Percentiles rank a stretch among this genome's conserved stretches.
Conservation (phyloP, 1,140 invertebrate species). For the Homarus americanus region DNA sequence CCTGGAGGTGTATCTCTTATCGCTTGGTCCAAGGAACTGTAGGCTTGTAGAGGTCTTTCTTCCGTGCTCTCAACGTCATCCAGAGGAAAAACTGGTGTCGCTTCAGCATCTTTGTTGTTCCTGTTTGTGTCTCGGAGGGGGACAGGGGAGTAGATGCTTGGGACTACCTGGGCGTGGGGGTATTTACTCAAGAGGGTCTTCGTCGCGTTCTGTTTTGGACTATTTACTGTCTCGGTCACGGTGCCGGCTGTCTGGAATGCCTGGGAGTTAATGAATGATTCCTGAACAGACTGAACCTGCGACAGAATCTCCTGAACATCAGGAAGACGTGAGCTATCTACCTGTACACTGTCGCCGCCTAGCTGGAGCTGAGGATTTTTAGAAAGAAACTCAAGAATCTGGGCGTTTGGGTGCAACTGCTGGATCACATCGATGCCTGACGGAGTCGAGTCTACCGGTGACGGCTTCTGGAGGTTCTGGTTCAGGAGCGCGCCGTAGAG, state of each 20-base stretch:
- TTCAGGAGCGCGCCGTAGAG: slow-evolving; percentile 47
- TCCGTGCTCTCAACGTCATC: slow-evolving; percentile 11
- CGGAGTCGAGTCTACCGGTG: slow-evolving; percentile 40
- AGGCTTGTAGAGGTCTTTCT: background rate
- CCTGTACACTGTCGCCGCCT: background rate
- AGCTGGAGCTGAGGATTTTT: background rate
- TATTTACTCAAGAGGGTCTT: background rate
- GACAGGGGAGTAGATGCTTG: background rate
- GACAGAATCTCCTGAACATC: background rate
- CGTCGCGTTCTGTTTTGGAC: background rate
- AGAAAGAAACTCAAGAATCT: slow-evolving; percentile 25
- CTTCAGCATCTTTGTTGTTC: background rate
- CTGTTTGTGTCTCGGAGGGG: background rate
- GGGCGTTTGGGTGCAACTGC: slow-evolving; percentile 24
- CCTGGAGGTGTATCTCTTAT: too few relatives aligned
- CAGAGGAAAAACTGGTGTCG: background rate
- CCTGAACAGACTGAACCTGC: slow-evolving; percentile 24
- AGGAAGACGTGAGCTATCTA: background rate
- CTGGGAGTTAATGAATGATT: slow-evolving; percentile 21
- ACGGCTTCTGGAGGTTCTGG: slow-evolving; percentile 6
- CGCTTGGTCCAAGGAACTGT: background rate
- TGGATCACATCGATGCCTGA: slow-evolving; percentile 13
- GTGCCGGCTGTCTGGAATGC: background rate
- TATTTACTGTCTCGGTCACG: background rate
- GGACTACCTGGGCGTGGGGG: background rate